These are phyloP conservation scores for Aphelenchoides fujianensis DNA, from an alignment of 1,140 invertebrate species.

Conservation along the genomic window DNA sequence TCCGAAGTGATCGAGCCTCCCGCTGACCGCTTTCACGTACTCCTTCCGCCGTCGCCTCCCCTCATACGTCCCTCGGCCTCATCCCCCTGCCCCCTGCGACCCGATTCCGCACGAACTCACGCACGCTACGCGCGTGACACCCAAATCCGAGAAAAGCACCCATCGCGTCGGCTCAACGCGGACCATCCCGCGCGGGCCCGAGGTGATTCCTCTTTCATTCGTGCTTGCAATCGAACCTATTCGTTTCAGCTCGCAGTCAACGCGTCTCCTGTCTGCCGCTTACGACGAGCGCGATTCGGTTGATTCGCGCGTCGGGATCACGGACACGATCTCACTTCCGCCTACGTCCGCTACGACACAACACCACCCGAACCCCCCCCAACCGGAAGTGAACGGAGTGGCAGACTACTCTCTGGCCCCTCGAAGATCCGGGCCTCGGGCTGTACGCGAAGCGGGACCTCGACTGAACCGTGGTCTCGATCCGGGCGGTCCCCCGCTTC, in stretches of 20 bases:
- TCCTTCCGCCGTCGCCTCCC: slow-evolving; percentile 86
- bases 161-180: slow-evolving; percentile 3
- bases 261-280: slow-evolving; percentile 64
- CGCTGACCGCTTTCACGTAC: slow-evolving; percentile 82
- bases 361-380: slow-evolving; percentile 88
- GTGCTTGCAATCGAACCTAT: background rate
- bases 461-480: no score
- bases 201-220: slow-evolving; percentile 17
- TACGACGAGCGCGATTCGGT: slow-evolving; percentile 65
- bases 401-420: slow-evolving; percentile 86
- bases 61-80: slow-evolving; percentile 85
- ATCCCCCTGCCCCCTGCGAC: slow-evolving; percentile 91
- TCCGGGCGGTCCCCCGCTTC: no score
- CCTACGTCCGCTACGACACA: slow-evolving; percentile 62
- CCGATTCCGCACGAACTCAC: slow-evolving; percentile 77
- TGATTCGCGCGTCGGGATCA: slow-evolving; percentile 48
- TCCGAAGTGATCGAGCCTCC: slow-evolving; percentile 77
- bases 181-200: slow-evolving; percentile 41
- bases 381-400: slow-evolving; percentile 97
- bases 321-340: slow-evolving; percentile 45
- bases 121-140: slow-evolving; percentile 69
- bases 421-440: slow-evolving; percentile 77
- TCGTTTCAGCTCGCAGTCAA: slow-evolving; percentile 60
- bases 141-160: slow-evolving; percentile 38
- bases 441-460: slow-evolving; percentile 92